Evolutionary conservation across 2,797 vertebrate species (phyloP).

Genomic region (Paramormyrops hopkinsi): DNA sequence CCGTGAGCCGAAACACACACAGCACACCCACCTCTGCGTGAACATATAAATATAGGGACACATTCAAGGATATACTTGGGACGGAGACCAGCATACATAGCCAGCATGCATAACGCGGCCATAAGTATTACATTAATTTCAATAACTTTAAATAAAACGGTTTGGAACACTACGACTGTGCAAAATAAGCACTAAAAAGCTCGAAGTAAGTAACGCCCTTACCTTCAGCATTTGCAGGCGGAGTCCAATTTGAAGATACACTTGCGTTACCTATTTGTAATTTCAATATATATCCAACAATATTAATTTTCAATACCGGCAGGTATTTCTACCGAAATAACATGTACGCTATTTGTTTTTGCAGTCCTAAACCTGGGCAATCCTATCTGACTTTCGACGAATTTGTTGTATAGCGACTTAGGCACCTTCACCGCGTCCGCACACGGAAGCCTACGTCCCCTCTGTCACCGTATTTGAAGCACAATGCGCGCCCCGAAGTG

Average conservation of each 20-base stretch:
- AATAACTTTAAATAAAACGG: conserved; percentile 15
- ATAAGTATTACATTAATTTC: not conserved
- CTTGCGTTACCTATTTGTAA: conserved; percentile 18
- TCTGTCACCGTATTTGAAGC: conserved; percentile 43
- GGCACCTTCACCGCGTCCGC: not conserved
- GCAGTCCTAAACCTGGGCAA: not conserved
- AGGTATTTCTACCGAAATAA: conserved; percentile 4
- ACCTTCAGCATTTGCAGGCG: conserved; percentile 38
- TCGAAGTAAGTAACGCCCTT: conserved; percentile 41
- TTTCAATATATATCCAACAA: conserved; percentile 11
- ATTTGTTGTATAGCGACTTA: not conserved
- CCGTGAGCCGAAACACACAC: not conserved
- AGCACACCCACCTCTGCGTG: conserved; percentile 1
- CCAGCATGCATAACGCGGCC: not conserved
- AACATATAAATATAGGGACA: not conserved
- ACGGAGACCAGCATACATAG: not conserved
- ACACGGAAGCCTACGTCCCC: conserved; percentile 10
- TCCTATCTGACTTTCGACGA: not conserved
- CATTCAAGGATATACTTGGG: not conserved
- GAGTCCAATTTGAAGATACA: conserved; percentile 24
- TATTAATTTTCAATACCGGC: conserved; percentile 17
- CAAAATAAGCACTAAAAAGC: conserved; percentile 17
- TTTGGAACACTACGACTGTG: not conserved
- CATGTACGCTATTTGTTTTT: not conserved
- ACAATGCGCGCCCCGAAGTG: conserved; percentile 33